These are phyloP conservation scores for Trichomalopsis sarcophagae DNA, from an alignment of 1,140 invertebrate species.

Conservation along the genomic window DNA sequence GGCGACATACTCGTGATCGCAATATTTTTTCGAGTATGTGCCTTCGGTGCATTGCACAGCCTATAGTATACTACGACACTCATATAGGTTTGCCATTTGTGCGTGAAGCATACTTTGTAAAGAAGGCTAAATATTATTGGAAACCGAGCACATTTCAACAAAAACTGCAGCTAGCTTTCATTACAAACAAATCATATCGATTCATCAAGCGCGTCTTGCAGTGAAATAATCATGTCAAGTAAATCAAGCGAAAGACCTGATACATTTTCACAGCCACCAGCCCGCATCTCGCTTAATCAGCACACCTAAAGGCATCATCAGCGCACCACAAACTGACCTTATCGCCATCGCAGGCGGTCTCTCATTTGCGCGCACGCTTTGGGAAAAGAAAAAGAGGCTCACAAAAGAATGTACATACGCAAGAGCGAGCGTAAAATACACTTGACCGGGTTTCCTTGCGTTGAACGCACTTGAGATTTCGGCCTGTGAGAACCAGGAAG, in stretches of 20 bases:
- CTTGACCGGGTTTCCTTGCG: conserved; percentile 6
- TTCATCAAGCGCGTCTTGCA: too few relatives aligned
- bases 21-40: neutral
- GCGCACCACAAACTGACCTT: neutral
- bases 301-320: neutral
- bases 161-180: too few relatives aligned
- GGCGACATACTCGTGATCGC: neutral
- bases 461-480: neutral
- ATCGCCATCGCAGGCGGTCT: neutral
- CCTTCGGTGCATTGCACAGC: neutral
- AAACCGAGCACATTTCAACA: too few relatives aligned
- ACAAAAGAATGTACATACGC: neutral
- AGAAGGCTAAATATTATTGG: too few relatives aligned
- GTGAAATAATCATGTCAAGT: too few relatives aligned
- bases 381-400: neutral
- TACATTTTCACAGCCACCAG: neutral
- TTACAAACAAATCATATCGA: too few relatives aligned
- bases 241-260: too few relatives aligned
- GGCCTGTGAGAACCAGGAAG: conserved; percentile 11
- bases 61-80: neutral
- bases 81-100: too few relatives aligned
- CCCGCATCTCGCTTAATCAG: neutral
- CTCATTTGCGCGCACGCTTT: neutral
- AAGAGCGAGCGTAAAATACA: neutral
- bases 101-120: too few relatives aligned